A percentile compares a stretch with the other conserved stretches of the same genome.
phyloP scores from a whole-genome alignment of 92 coral and sea anemone species.

The Heteractis magnifica region DNA sequence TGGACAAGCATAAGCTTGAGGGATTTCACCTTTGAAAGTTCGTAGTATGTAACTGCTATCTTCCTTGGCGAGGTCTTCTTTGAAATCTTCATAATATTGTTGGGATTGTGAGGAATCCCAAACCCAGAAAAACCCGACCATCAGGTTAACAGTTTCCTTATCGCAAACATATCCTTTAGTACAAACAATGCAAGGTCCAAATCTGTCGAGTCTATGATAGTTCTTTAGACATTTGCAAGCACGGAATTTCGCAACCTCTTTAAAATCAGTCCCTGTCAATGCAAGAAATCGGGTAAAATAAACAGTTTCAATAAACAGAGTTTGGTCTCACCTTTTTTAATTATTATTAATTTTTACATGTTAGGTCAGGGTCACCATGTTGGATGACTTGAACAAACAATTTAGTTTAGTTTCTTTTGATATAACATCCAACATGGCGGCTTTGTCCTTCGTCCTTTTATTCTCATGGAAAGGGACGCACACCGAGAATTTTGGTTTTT shows the following conservation, averaged over 20 bases:
- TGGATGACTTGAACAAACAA: too few relatives aligned
- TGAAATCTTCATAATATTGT: not conserved
- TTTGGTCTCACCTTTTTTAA: too few relatives aligned
- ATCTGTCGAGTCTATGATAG: slow-evolving; percentile 11
- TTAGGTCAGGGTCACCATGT: too few relatives aligned
- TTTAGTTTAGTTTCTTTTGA: too few relatives aligned
- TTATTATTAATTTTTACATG: too few relatives aligned
- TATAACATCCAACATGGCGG: too few relatives aligned
- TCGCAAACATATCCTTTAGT: slow-evolving; percentile 2
- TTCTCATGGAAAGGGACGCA: not conserved
- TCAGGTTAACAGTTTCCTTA: slow-evolving; percentile 3
- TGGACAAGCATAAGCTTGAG: not conserved
- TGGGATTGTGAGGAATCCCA: not conserved
- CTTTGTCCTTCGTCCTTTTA: not conserved
- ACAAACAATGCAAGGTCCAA: slow-evolving; percentile 12
- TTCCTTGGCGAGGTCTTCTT: not conserved
- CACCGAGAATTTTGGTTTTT: not conserved
- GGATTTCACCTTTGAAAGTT: not conserved
- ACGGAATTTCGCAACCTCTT: not conserved
- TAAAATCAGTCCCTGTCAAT: slow-evolving; percentile 9
- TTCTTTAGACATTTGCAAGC: slow-evolving; percentile 6
- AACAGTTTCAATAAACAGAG: too few relatives aligned
- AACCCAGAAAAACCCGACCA: not conserved
- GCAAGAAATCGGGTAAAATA: too few relatives aligned
- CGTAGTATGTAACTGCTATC: not conserved